Conservation (phyloP, 2,797 vertebrate species). For the Scomberomorus guttatus region DNA sequence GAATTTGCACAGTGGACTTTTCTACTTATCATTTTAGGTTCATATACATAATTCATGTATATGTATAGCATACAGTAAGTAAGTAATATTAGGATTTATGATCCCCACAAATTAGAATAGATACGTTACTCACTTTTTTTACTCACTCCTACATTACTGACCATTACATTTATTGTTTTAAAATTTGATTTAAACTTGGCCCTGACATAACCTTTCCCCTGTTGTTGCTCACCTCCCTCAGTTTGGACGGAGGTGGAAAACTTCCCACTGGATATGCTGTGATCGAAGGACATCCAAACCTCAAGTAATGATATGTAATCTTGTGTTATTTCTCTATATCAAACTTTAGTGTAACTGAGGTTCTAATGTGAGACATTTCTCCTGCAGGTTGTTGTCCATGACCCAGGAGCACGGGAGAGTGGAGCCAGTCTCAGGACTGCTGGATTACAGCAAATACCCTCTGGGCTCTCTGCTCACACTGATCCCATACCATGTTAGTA, state of each 20-base stretch:
- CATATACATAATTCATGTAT: not conserved
- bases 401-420: constrained; percentile 91
- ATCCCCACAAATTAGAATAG: not conserved
- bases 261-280: constrained; percentile 85
- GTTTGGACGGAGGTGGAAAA: constrained; percentile 85
- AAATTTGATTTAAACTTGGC: not conserved
- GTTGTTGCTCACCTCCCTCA: constrained; percentile 41
- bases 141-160: not conserved
- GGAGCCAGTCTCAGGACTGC: constrained; percentile 80
- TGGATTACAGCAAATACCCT: constrained; percentile 87
- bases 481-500: constrained; percentile 88
- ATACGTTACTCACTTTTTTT: not conserved
- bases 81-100: not conserved
- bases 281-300: constrained; percentile 87
- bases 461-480: constrained; percentile 84
- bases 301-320: constrained; percentile 78
- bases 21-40: not conserved
- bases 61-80: not conserved
- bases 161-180: not conserved
- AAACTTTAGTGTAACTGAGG: not conserved
- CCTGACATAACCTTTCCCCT: not conserved
- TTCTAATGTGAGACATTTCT: constrained; percentile 14
- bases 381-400: constrained; percentile 86
- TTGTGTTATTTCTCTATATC: not conserved
- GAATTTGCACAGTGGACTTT: not conserved